Percentiles rank a stretch among this genome's conserved stretches.
phyloP scores from a whole-genome alignment of 2,797 vertebrate genomes.

The Peromyscus eremicus region DNA sequence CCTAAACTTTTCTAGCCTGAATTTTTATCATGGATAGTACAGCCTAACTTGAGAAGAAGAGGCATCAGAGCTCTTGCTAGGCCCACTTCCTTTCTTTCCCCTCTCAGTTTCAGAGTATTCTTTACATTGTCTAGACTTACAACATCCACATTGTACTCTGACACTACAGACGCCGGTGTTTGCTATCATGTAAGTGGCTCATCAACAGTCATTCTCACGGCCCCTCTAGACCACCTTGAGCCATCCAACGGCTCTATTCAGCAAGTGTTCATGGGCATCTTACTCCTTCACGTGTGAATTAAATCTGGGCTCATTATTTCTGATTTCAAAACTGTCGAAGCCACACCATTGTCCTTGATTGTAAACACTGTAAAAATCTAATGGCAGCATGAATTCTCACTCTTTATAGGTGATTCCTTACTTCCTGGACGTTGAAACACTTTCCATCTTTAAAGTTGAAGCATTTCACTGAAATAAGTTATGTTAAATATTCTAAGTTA shows the following conservation, averaged over 20 bases:
- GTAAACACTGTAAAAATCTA: background rate
- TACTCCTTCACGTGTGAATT: background rate
- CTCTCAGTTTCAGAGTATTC: background rate
- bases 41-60: conserved; percentile 15
- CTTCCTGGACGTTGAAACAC: conserved; percentile 13
- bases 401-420: conserved; percentile 6
- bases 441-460: conserved; percentile 46
- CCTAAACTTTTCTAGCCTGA: background rate
- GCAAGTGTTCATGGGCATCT: background rate
- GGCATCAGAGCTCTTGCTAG: background rate
- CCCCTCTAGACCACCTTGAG: background rate
- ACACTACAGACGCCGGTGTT: background rate
- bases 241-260: conserved; percentile 29
- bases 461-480: background rate
- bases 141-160: background rate
- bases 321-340: conserved; percentile 29
- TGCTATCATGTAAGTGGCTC: background rate
- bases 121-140: conserved; percentile 30
- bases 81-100: background rate
- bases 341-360: background rate
- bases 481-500: conserved; percentile 6
- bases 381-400: background rate
- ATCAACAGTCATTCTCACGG: background rate
- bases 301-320: background rate
- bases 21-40: background rate